Conservation (phyloP, 2,113 vertebrate species). For the Phaetusa simplex region DNA sequence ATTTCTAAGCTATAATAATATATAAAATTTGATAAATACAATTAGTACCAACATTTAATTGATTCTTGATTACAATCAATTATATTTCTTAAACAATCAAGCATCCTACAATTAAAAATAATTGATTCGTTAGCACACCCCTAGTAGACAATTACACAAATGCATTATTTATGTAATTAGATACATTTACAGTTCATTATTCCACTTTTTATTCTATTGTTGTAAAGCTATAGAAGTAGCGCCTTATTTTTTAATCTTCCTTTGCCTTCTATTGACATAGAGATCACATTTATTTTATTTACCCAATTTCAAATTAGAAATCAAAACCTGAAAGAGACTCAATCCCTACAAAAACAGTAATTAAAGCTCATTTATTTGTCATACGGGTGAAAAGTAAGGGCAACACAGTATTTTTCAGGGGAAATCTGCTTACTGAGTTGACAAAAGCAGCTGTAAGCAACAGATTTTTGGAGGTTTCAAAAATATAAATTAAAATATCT, state of each 20-base stretch:
- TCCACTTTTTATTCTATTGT: constrained; percentile 69
- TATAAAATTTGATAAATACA: constrained; percentile 72
- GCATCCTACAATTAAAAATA: constrained; percentile 79
- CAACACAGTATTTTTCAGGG: background rate
- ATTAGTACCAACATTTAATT: constrained; percentile 78
- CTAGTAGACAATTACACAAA: constrained; percentile 75
- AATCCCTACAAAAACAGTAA: constrained; percentile 21
- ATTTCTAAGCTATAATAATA: constrained; percentile 27
- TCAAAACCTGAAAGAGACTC: background rate
- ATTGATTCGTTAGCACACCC: constrained; percentile 78
- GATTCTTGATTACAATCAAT: constrained; percentile 81
- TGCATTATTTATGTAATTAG: constrained; percentile 85
- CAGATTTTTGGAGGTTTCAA: background rate
- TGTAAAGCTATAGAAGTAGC: constrained; percentile 50
- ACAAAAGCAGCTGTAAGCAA: background rate
- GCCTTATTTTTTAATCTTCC: constrained; percentile 39
- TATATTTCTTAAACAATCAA: constrained; percentile 80
- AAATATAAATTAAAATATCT: background rate
- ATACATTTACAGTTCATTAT: constrained; percentile 72
- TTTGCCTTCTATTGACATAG: constrained; percentile 7
- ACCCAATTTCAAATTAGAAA: constrained; percentile 16
- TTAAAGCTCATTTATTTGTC: constrained; percentile 26
- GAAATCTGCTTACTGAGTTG: background rate
- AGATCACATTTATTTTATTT: background rate
- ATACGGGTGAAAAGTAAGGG: background rate